These are phyloP conservation scores for Morus bassanus DNA, from an alignment of 2,797 vertebrate genomes.

Conservation along the genomic window DNA sequence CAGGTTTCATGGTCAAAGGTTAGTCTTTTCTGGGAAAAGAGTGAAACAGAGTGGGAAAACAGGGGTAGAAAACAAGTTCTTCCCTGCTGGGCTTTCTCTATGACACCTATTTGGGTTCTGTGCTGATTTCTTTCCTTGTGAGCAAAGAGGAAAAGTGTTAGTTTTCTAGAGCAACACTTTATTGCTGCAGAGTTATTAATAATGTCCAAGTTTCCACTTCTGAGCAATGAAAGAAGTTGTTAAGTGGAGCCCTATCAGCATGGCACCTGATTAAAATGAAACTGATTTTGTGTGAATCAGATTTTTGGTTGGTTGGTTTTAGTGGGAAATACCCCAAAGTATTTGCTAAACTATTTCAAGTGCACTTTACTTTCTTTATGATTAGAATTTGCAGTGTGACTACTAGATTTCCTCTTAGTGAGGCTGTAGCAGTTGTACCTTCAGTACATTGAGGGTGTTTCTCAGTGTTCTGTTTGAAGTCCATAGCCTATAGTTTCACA, in stretches of 20 bases:
- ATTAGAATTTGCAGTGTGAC: not conserved
- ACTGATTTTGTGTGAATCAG: not conserved
- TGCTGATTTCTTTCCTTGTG: not conserved
- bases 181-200: not conserved
- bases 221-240: not conserved
- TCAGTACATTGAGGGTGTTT: not conserved
- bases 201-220: not conserved
- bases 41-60: not conserved
- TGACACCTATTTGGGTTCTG: not conserved
- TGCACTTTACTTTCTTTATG: not conserved
- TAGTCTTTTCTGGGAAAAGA: not conserved
- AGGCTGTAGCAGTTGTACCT: accelerated
- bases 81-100: not conserved
- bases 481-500: not conserved
- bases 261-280: not conserved
- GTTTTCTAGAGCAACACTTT: not conserved
- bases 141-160: not conserved
- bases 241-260: not conserved
- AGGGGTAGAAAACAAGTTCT: not conserved
- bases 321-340: not conserved
- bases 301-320: not conserved
- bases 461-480: not conserved
- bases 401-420: not conserved
- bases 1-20: not conserved
- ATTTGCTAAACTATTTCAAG: not conserved